phyloP scores from a whole-genome alignment of 2,888 invertebrate species.

The Aphidius colemani region DNA sequence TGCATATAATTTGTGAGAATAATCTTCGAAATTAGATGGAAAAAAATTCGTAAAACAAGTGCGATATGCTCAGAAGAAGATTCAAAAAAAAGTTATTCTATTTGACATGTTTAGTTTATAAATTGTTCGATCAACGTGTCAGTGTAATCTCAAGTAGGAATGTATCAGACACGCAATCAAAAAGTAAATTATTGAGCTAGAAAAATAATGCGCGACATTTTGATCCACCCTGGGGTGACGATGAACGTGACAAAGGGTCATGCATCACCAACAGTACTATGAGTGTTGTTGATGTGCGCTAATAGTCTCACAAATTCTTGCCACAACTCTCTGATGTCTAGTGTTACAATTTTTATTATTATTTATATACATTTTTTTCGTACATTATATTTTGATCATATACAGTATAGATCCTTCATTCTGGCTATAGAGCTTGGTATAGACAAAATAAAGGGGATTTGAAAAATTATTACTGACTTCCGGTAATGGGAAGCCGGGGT shows the following conservation, averaged over 20 bases:
- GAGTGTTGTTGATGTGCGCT: conserved; percentile 58
- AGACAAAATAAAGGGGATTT: conserved; percentile 8
- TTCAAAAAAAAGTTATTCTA: not conserved
- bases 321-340: conserved; percentile 14
- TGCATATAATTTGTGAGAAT: too few relatives aligned
- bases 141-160: conserved; percentile 53
- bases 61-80: too few relatives aligned
- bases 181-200: conserved; percentile 56
- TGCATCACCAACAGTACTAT: conserved; percentile 56
- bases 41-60: too few relatives aligned
- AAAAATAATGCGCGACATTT: conserved; percentile 40
- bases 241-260: conserved; percentile 49
- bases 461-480: conserved; percentile 28
- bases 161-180: conserved; percentile 60
- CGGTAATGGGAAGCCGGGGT: conserved; percentile 21
- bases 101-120: not conserved
- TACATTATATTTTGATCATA: too few relatives aligned
- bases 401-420: too few relatives aligned
- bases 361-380: not conserved
- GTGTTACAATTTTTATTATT: conserved; percentile 2
- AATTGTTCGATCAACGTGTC: conserved; percentile 22
- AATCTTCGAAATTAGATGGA: too few relatives aligned
- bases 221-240: conserved; percentile 45
- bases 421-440: not conserved
- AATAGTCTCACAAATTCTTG: conserved; percentile 47